These are phyloP conservation scores for Tachina grossa DNA, from an alignment of 2,888 invertebrate genomes.

Conservation along the genomic window DNA sequence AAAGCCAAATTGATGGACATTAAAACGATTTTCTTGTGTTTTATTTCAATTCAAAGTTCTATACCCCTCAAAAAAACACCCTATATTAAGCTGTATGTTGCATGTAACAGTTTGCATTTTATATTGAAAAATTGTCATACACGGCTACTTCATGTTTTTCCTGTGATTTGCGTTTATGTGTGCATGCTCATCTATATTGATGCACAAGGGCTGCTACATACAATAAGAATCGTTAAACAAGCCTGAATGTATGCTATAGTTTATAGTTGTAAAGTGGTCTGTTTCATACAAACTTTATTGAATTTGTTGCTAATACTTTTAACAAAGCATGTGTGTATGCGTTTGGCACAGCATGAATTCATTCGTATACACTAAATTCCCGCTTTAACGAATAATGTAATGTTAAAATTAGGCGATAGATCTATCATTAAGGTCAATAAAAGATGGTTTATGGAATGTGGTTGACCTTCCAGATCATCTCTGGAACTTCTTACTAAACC, in stretches of 20 bases:
- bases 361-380: no score
- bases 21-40: no score
- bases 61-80: no score
- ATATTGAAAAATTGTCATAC: neutral
- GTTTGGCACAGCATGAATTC: constrained; percentile 7
- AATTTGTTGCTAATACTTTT: constrained; percentile 38
- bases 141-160: constrained; percentile 20
- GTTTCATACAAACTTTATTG: constrained; percentile 33
- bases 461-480: no score
- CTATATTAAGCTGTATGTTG: neutral
- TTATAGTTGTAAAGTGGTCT: constrained; percentile 44
- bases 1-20: no score
- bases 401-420: no score
- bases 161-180: constrained; percentile 20
- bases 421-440: no score
- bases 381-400: no score
- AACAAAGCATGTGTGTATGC: neutral
- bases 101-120: constrained; percentile 26
- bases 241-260: constrained; percentile 42
- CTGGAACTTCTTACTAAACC: no score
- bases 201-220: neutral
- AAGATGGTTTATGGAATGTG: no score
- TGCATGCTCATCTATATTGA: neutral
- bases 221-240: constrained; percentile 1
- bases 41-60: no score